Base-by-base conservation (phyloP, 2,113 vertebrate genomes). In the Poeciliopsis turrubarensis region DNA sequence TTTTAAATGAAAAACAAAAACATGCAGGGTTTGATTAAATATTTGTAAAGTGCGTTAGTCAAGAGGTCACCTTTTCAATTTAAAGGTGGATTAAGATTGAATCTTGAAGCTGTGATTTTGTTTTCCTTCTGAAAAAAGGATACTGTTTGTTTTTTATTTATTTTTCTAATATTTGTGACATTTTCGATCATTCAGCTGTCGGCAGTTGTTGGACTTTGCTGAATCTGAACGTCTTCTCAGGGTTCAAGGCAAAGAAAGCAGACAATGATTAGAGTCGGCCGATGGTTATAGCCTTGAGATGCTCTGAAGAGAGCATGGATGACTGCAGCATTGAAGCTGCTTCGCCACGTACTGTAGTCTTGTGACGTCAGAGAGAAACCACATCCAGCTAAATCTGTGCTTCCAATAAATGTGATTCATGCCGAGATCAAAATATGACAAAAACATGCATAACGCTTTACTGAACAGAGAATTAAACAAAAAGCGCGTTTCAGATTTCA, bases 201-300 rank as follows among this genome's bases (percentile, higher is more conserved):
- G 37, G 71, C 9, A 39, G 2, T 63, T 65, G 29, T 61, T 70
- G 60, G 60, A 31, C 32, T n/a, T 25, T 63, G 19, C 47, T 12
- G 14, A 64, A 60, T 65, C 47, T 68, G 47, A 41, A n/a, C 17
- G 5, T 47, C 63, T 72, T 78, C 60, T 60, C 27, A 60, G 30
- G 12, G 22, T 60, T 68, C 29, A 13, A 10, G 5, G 57, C 26
- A 39, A 34, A 74, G 57, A 29, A 66, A 22, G 7, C 47, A 29
- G 26, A 66, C 31, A 60, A 62, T n/a, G 11, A 81, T 80, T 4
- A 37, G 25, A 65, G 65, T n/a, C 10, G 26, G 62, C 25, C 70
- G 57, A 1, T 61, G 47, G 67, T 69, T 44, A 39, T 77, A 84
- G 54, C 77, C 80, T 72, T 81, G 80, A 77, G 70, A 60, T 64